A percentile compares a stretch with the other conserved stretches of the same genome.
Conservation (phyloP, 2,888 invertebrate genomes). For the Tuberolachnus salignus region DNA sequence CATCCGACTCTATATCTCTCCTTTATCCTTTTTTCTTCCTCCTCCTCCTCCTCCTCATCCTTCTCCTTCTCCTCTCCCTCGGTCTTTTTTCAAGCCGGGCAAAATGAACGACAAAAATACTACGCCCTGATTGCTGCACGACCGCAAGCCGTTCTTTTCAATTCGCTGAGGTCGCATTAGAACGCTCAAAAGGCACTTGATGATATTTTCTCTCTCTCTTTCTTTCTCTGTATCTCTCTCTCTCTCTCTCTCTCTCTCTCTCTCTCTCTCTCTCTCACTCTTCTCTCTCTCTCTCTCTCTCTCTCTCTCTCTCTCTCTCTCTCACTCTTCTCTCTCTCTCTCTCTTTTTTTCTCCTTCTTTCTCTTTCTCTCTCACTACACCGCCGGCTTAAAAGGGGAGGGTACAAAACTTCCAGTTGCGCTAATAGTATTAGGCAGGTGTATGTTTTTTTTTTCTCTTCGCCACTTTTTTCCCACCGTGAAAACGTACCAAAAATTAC, state of each 20-base stretch:
- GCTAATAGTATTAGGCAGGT: conserved; percentile 38
- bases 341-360: no score
- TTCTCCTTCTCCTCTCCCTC: conserved; percentile 17
- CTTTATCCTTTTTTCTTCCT: conserved; percentile 18
- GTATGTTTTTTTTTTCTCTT: conserved; percentile 41
- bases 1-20: conserved; percentile 17
- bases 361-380: conserved; percentile 37
- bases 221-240: no score
- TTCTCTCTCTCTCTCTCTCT: no score
- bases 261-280: no score
- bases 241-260: no score
- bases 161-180: conserved; percentile 48
- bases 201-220: conserved; percentile 52
- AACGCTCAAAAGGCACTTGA: conserved; percentile 50
- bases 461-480: conserved; percentile 2
- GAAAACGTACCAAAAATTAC: conserved; percentile 22
- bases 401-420: conserved; percentile 17
- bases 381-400: conserved; percentile 2
- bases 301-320: no score
- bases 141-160: conserved; percentile 48
- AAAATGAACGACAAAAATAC: conserved; percentile 48
- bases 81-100: no score
- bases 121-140: conserved; percentile 42
- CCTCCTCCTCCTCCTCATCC: conserved; percentile 22
- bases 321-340: no score